These are phyloP conservation scores for Abramis brama DNA, from an alignment of 2,113 vertebrate species.

Conservation along the genomic window DNA sequence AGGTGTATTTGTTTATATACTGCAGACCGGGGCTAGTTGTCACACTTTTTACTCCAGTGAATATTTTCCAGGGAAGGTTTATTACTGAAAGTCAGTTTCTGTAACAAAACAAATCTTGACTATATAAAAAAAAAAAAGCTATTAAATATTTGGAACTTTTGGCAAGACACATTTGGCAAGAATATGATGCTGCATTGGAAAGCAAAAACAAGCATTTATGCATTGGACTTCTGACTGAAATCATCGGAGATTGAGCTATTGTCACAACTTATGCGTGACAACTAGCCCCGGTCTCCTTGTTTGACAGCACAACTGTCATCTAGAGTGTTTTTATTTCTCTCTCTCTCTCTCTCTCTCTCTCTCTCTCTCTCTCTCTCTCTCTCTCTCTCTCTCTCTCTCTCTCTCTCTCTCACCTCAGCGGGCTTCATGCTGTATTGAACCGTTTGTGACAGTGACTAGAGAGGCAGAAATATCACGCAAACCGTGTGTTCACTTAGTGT, in stretches of 20 bases:
- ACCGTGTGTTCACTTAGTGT: constrained; percentile 39
- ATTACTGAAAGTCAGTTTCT: background rate
- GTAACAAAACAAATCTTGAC: background rate
- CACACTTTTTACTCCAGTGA: background rate
- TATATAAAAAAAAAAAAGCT: background rate
- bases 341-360: too few species aligned
- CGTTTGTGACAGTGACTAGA: constrained; percentile 31
- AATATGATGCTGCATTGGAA: too few species aligned
- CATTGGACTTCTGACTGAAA: background rate
- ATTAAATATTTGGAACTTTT: background rate
- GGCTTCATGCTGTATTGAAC: constrained; percentile 35
- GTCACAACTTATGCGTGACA: background rate
- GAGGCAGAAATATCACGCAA: constrained; percentile 35
- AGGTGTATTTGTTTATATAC: constrained; percentile 29
- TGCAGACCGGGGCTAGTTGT: background rate
- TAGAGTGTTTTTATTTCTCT: constrained; percentile 7
- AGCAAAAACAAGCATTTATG: background rate
- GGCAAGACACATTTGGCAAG: too few species aligned
- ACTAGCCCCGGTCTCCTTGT: background rate
- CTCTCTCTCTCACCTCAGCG: constrained; percentile 23
- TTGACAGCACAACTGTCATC: background rate
- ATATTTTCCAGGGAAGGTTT: background rate
- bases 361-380: background rate
- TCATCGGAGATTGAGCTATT: background rate
- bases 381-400: background rate